A percentile compares a stretch with the other conserved stretches of the same genome.
phyloP scores from a whole-genome alignment of 2,797 vertebrate genomes.

The Cyprinodon diabolis region DNA sequence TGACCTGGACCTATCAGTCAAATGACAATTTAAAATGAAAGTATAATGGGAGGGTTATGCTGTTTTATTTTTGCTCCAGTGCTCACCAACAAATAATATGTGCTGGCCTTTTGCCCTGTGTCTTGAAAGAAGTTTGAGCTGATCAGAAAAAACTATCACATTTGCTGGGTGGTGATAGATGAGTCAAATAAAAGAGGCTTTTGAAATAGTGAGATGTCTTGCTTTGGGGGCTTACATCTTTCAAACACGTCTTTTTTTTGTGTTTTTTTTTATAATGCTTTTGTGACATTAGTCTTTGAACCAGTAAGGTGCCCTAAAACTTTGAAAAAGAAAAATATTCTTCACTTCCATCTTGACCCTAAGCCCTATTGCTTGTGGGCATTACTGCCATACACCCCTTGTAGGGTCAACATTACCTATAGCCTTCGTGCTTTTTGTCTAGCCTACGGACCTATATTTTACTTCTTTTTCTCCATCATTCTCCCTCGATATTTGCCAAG shows the following conservation, averaged over 20 bases:
- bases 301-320: conserved; percentile 71
- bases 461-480: conserved; percentile 41
- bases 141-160: conserved; percentile 57
- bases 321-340: conserved; percentile 75
- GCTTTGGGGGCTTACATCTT: conserved; percentile 61
- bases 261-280: conserved; percentile 24
- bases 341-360: conserved; percentile 67
- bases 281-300: conserved; percentile 77
- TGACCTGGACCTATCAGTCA: conserved; percentile 23
- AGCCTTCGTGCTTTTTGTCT: conserved; percentile 64
- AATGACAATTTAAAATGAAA: neutral
- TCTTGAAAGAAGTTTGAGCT: conserved; percentile 56
- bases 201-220: conserved; percentile 54
- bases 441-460: conserved; percentile 55
- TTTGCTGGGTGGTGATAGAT: conserved; percentile 56
- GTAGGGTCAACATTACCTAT: conserved; percentile 54
- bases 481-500: conserved; percentile 46
- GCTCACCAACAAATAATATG: conserved; percentile 56
- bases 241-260: conserved; percentile 25
- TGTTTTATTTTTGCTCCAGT: conserved; percentile 56
- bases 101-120: conserved; percentile 58
- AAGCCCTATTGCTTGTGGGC: conserved; percentile 63
- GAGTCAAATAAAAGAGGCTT: conserved; percentile 51
- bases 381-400: conserved; percentile 66
- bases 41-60: neutral